Evolutionary conservation across 2,888 invertebrate species (phyloP), one percentile per base, ranked within the genome.

Genomic region (Rhorus exstirpatorius): DNA sequence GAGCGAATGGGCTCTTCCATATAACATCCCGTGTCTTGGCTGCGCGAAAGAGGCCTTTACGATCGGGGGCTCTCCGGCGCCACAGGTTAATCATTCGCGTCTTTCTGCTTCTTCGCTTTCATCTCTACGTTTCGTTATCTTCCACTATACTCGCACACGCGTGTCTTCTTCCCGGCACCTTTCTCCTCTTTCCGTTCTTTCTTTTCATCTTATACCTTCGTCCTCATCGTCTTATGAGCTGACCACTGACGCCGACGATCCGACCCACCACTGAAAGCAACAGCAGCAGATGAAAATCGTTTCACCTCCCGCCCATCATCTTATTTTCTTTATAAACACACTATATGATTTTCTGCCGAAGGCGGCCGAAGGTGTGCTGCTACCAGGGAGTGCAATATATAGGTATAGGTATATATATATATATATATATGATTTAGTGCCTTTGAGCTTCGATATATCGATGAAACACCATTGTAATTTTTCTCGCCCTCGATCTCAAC

Each of bases 81-180:
- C 90, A 89, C 84, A 79, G 88, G 89, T 89, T 90, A 89, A 89
- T 90, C 90, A 86, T 89, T 88, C 83, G 84, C 83, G 81, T 85
- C 84, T 81, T 85, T 76, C 84, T 53, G 53, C 79, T 77, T 83
- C 84, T 85, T 86, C 74, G 51, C 84, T 84, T 55, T 68, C 44
- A 46, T 10, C 38, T 61, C 78, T 72, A 46, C 53, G 41, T 49
- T 60, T 53, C 49, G 44, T 63, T 46, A 71, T 79, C 79, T 74
- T 61, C 68, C 38, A 10, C 67, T 49, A 31, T 38, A 63, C 41
- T 80, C 74, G 61, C 79, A 63, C 79, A 68, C 75, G 74, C 68
- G 51, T 38, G 60, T 53, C n/a, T n/a, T 51, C 51, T 68, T 65
- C 72, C 70, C 81, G 61, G 53, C 77, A 74, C 65, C 63, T 63